Conservation (phyloP, 1,140 invertebrate genomes). For the Cotesia vestalis region DNA sequence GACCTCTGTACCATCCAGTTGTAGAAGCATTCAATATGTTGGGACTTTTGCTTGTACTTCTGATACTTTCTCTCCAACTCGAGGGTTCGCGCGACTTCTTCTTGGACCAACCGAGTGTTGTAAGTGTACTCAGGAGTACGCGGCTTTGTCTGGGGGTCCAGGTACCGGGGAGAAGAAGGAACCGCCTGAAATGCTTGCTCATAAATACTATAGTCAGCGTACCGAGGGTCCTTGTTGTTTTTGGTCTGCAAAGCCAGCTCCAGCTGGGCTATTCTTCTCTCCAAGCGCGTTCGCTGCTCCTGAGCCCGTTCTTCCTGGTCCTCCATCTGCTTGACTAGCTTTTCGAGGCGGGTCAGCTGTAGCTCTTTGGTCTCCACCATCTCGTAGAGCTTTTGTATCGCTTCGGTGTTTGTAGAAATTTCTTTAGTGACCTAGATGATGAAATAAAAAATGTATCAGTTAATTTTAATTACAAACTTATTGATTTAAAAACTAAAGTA, state of each 20-base stretch:
- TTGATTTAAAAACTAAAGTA: slow-evolving; percentile 6
- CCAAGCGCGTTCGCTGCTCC: slow-evolving; percentile 69
- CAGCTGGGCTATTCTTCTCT: slow-evolving; percentile 70
- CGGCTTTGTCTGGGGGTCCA: not conserved
- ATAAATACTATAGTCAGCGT: slow-evolving; percentile 35
- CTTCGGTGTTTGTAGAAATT: slow-evolving; percentile 66
- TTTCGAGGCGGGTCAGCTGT: slow-evolving; percentile 68
- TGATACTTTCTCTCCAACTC: slow-evolving; percentile 23
- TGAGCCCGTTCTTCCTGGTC: slow-evolving; percentile 70
- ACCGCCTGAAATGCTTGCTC: not conserved
- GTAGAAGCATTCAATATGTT: slow-evolving; percentile 35
- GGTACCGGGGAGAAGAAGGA: not conserved
- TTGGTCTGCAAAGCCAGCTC: slow-evolving; percentile 62
- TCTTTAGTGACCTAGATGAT: slow-evolving; percentile 63
- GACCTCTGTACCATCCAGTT: slow-evolving; percentile 39
- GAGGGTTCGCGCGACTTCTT: slow-evolving; percentile 3
- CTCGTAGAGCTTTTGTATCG: slow-evolving; percentile 65
- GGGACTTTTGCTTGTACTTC: slow-evolving; percentile 10
- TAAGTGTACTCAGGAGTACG: not conserved
- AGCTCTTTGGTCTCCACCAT: slow-evolving; percentile 69
- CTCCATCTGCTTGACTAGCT: slow-evolving; percentile 69
- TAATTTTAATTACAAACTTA: not conserved
- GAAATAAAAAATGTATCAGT: not conserved
- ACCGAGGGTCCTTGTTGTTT: slow-evolving; percentile 48
- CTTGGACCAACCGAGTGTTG: not conserved